These are phyloP conservation scores for Etheostoma cragini DNA, from an alignment of 2,113 vertebrate species.

Conservation along the genomic window DNA sequence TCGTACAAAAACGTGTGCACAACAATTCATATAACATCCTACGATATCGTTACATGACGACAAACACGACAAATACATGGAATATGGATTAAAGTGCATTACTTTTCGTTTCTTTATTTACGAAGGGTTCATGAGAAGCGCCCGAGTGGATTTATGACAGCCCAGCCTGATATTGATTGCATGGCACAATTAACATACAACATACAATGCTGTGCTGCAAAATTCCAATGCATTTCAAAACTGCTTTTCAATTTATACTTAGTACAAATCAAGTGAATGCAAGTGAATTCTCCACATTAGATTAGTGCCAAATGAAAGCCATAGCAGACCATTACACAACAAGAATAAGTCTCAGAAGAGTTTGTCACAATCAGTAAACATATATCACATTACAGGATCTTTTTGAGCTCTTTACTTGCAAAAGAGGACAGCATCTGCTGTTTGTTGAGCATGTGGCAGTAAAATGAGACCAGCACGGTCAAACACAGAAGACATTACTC, in stretches of 20 bases:
- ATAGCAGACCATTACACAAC: not conserved
- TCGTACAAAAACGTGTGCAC: too few species aligned
- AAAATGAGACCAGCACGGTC: constrained; percentile 35
- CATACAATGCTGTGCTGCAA: not conserved
- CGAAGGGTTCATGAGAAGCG: too few species aligned
- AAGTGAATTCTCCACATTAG: not conserved
- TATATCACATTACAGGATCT: constrained; percentile 1
- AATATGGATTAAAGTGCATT: too few species aligned
- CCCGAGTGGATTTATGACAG: too few species aligned
- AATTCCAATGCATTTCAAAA: not conserved
- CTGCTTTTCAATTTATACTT: not conserved
- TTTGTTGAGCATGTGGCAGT: constrained; percentile 27
- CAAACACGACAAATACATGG: too few species aligned
- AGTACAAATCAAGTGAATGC: not conserved
- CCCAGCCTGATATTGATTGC: not conserved
- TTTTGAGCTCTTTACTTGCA: not conserved
- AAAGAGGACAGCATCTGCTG: constrained; percentile 7
- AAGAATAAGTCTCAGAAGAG: not conserved
- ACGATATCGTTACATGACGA: too few species aligned
- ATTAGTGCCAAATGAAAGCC: not conserved
- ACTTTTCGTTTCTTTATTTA: too few species aligned
- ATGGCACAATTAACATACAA: not conserved
- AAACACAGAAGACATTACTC: constrained; percentile 36
- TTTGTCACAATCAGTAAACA: not conserved
- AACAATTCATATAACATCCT: too few species aligned